These are phyloP conservation scores for Trichonephila clavata DNA, from an alignment of 1,140 invertebrate genomes.

Conservation along the genomic window DNA sequence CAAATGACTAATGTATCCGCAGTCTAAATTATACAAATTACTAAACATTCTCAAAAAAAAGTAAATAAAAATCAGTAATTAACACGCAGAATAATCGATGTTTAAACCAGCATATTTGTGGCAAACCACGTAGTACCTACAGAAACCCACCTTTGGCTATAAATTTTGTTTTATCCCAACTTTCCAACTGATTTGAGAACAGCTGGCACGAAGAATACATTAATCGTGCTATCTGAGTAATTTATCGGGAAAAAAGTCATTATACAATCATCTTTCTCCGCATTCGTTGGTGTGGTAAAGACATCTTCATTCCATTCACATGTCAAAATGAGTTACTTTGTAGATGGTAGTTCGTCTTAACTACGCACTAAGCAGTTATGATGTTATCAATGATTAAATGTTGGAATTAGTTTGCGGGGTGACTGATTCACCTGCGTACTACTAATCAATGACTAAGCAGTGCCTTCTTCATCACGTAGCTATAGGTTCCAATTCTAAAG, in stretches of 20 bases:
- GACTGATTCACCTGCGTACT: neutral
- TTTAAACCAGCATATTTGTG: too few species aligned
- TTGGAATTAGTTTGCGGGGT: neutral
- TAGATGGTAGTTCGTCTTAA: neutral
- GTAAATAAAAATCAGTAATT: too few species aligned
- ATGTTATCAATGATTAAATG: neutral
- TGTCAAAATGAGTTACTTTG: slow-evolving; percentile 26
- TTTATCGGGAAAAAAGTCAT: neutral
- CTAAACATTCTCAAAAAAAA: too few species aligned
- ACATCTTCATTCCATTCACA: neutral
- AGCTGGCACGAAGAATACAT: neutral
- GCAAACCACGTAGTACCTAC: too few species aligned
- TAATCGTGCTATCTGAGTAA: neutral
- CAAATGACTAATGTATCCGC: too few species aligned
- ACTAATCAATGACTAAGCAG: neutral
- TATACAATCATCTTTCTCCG: neutral
- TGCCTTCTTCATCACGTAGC: neutral
- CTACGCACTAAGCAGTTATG: neutral
- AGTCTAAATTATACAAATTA: too few species aligned
- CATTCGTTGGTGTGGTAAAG: neutral
- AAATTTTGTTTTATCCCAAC: neutral
- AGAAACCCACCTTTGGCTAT: neutral
- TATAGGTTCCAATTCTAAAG: neutral
- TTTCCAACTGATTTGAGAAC: neutral
- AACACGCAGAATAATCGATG: too few species aligned